These are phyloP conservation scores for Prinia subflava DNA, from an alignment of 2,113 vertebrate genomes.

Conservation along the genomic window DNA sequence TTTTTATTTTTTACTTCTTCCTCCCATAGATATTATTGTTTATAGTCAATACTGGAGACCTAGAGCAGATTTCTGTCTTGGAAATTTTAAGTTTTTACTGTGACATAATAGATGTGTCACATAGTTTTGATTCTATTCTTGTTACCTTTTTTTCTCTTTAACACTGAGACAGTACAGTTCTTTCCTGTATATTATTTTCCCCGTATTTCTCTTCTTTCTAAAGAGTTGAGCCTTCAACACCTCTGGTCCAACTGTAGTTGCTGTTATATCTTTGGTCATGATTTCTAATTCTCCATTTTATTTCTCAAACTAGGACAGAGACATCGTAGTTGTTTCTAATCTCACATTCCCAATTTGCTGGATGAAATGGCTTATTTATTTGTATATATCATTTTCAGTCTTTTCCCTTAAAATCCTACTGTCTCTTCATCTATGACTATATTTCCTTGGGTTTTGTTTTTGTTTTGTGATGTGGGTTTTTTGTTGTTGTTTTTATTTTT, in stretches of 20 bases:
- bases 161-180: accelerated
- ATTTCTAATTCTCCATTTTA: neutral
- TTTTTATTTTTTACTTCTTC: neutral
- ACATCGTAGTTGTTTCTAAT: neutral
- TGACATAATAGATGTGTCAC: neutral
- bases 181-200: neutral
- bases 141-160: neutral
- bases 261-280: neutral
- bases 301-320: neutral
- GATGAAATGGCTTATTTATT: neutral
- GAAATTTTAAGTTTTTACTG: neutral
- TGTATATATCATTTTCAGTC: neutral
- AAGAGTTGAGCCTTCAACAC: neutral
- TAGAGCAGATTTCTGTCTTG: neutral
- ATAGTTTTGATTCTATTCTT: neutral
- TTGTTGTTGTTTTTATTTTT: neutral
- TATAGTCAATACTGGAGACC: neutral
- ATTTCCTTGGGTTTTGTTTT: neutral
- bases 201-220: neutral
- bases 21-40: neutral
- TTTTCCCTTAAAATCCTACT: neutral
- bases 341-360: neutral
- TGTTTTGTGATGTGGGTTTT: neutral
- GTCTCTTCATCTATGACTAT: neutral
- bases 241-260: neutral